Evolutionary conservation across 1,140 invertebrate genomes (phyloP), one percentile per base, ranked within the genome.

Genomic region (Hylaeus anthracinus): DNA sequence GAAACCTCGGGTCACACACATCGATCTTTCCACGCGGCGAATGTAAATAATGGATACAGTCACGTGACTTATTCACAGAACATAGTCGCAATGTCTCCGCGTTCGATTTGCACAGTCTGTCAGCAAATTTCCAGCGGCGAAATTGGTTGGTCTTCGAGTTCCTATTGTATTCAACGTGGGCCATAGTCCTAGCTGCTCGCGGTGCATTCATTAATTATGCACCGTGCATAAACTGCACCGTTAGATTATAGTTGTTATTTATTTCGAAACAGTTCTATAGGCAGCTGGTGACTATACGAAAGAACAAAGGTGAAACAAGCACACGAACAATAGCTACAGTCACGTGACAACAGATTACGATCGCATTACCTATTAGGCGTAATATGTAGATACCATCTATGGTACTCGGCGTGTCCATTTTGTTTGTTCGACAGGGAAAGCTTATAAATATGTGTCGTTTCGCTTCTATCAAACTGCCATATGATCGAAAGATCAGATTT

Each of bases 1-100:
- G 65, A 67, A 76, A 72, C 82, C 61, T 87, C 84, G 73, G 85
- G 56, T 87, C 70, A 70, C 51, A 81, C 61, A 81, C 81, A 87
- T 87, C 81, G 86, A 87, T 87, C 72, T 63, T 60, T 58, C 75
- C 61, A 75, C 61, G 58, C 71, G 65, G 15, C 2, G 43, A 72
- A 60, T 48, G 26, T 87, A 81, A 87, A 87, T 87, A 84, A 87
- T 87, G 71, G 71, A 87, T 56, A 80, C 64, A 79, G 69, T 75
- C 64, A 58, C 37, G 72, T 67, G 73, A 82, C 69, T 64, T 61
- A 58, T 80, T 56, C 67, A 66, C 26, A 63, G 45, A 58, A 58
- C 67, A 43, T 61, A 81, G 70, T 61, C 56, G 41, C 55, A 37
- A 56, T 53, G 43, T 43, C 53, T n/a, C 60, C 48, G 37, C 39